A percentile compares a stretch with the other conserved stretches of the same genome.
phyloP scores from a whole-genome alignment of 2,888 invertebrate genomes.

The Synanthedon myopaeformis region DNA sequence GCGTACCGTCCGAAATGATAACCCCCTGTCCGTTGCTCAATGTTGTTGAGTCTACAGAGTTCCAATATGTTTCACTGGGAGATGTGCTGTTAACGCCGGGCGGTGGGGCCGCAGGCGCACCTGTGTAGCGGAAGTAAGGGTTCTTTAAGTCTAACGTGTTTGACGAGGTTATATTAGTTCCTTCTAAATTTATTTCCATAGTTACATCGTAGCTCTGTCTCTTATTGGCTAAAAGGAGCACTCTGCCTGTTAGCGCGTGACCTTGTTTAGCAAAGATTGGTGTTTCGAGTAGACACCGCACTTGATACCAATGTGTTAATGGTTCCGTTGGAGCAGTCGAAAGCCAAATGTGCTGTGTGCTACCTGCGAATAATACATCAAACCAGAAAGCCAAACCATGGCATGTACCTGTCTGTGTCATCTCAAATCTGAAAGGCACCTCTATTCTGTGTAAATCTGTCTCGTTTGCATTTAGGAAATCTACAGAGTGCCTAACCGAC shows the following conservation, averaged over 20 bases:
- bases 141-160: constrained; percentile 98
- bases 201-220: constrained; percentile 99
- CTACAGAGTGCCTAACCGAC: constrained; percentile 91
- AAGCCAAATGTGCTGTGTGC: constrained; percentile 91
- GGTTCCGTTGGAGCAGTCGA: constrained; percentile 98
- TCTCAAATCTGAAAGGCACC: constrained; percentile 93
- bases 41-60: constrained; percentile 80
- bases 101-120: constrained; percentile 91
- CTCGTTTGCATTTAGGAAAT: constrained; percentile 93
- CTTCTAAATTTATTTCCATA: constrained; percentile 92
- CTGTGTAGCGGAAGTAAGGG: constrained; percentile 97
- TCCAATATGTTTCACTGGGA: constrained; percentile 95
- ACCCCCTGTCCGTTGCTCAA: constrained; percentile 56
- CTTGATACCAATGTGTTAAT: constrained; percentile 99
- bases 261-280: constrained; percentile 96
- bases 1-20: constrained; percentile 49
- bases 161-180: constrained; percentile 84
- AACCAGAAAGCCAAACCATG: constrained; percentile 99
- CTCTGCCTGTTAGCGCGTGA: constrained; percentile 88
- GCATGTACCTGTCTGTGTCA: constrained; percentile 92
- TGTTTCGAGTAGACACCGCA: constrained; percentile 92
- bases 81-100: constrained; percentile 92
- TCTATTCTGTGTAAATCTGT: constrained; percentile 95
- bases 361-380: constrained; percentile 96
- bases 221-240: constrained; percentile 91